Evolutionary conservation across 2,797 vertebrate species (phyloP).

Genomic region (Artibeus lituratus): DNA sequence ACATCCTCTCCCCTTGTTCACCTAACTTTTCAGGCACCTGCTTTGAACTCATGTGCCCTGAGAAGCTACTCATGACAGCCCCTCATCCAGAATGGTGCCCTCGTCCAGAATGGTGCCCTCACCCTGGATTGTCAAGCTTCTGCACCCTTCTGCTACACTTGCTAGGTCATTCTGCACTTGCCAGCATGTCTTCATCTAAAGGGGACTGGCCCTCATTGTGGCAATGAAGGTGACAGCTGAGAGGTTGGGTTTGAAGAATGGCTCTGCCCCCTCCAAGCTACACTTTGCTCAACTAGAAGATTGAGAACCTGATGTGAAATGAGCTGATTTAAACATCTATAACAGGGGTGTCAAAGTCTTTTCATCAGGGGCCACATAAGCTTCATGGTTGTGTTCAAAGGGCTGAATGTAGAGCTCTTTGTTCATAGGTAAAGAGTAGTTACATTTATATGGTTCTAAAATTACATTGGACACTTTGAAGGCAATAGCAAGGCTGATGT

Average conservation of each 20-base stretch:
- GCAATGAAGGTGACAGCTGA: not conserved
- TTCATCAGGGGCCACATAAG: no score
- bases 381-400: no score
- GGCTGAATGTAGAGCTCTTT: no score
- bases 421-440: no score
- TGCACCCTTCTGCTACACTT: fast-evolving
- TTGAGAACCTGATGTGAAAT: not conserved
- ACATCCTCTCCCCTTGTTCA: not conserved
- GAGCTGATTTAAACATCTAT: no score
- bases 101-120: no score
- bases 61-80: not conserved
- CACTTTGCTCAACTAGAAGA: not conserved
- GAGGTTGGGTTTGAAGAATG: not conserved
- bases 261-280: not conserved
- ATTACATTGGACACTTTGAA: no score
- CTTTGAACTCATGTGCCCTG: not conserved
- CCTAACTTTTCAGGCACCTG: not conserved
- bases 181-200: not conserved
- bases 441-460: no score
- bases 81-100: not conserved
- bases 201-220: fast-evolving
- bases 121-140: not conserved
- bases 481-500: no score
- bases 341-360: no score
- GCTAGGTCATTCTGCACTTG: no score